Conservation (phyloP, 92 coral and sea anemone species). For the Bergia puertoricense region DNA sequence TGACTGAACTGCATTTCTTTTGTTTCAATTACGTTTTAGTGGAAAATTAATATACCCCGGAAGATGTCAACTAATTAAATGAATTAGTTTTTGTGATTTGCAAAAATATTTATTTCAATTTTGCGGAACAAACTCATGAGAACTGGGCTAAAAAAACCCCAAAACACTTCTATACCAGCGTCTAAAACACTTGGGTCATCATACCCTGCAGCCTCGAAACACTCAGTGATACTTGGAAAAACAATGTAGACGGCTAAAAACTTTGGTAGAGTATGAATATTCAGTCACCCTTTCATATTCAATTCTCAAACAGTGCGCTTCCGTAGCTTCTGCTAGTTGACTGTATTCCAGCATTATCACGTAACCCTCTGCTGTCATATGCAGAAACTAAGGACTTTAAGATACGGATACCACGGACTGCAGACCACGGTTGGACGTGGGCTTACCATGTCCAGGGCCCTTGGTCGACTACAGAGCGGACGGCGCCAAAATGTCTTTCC, state of each 20-base stretch:
- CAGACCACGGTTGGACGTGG: conserved; percentile 48
- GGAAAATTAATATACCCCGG: no score
- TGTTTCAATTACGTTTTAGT: no score
- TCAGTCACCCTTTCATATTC: conserved; percentile 11
- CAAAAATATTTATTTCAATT: no score
- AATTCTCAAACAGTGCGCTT: neutral
- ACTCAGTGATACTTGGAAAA: neutral
- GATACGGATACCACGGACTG: conserved; percentile 37
- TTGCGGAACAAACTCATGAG: neutral
- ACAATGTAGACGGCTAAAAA: neutral
- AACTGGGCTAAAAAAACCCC: neutral
- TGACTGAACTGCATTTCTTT: no score
- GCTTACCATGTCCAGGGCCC: conserved; percentile 10
- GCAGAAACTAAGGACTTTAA: conserved; percentile 35
- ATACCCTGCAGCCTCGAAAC: neutral
- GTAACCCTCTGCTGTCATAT: no score
- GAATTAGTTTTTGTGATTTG: no score
- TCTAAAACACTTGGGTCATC: neutral
- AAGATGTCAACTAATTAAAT: no score
- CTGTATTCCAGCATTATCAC: no score
- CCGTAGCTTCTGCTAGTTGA: neutral
- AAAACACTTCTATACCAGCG: conserved; percentile 6
- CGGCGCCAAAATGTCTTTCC: conserved; percentile 59
- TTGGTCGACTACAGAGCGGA: conserved; percentile 42
- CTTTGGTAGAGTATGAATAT: conserved; percentile 15